Evolutionary conservation across 1,140 invertebrate genomes (phyloP).

Genomic region (Dreissena polymorpha): DNA sequence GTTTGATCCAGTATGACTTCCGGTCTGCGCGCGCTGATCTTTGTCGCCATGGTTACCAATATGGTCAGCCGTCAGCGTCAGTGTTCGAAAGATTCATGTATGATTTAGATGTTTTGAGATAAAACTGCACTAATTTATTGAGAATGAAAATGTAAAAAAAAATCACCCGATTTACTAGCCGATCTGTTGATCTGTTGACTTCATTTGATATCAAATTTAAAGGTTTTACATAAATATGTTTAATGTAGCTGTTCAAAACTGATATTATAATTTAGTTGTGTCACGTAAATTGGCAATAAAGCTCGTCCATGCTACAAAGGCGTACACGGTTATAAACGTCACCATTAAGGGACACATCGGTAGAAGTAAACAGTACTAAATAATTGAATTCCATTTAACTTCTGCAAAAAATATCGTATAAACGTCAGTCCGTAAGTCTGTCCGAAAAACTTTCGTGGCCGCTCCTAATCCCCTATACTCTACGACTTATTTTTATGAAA

Average conservation of each 20-base stretch:
- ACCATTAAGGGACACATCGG: not conserved
- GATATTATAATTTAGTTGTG: not conserved
- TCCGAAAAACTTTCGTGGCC: too few relatives aligned
- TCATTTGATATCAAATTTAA: not conserved
- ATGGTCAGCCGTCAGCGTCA: slow-evolving; percentile 6
- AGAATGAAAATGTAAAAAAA: too few relatives aligned
- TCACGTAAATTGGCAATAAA: too few relatives aligned
- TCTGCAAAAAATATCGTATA: not conserved
- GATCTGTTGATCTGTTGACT: too few relatives aligned
- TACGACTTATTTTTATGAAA: too few relatives aligned
- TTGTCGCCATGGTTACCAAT: slow-evolving; percentile 23
- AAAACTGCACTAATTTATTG: too few relatives aligned
- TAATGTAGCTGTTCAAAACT: too few relatives aligned
- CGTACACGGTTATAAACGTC: not conserved
- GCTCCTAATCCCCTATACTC: too few relatives aligned
- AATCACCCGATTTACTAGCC: too few relatives aligned
- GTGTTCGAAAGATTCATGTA: not conserved
- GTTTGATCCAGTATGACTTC: not conserved
- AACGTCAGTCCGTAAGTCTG: too few relatives aligned
- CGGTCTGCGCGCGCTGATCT: not conserved
- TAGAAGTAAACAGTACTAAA: too few relatives aligned
- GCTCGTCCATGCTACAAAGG: not conserved
- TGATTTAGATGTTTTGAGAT: not conserved
- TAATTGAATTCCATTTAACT: not conserved
- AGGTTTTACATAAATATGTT: not conserved